Percentiles rank a stretch among this genome's conserved stretches.
These are phyloP conservation scores for Spialia ferax DNA, from an alignment of 2,888 invertebrate species.

Conservation along the genomic window DNA sequence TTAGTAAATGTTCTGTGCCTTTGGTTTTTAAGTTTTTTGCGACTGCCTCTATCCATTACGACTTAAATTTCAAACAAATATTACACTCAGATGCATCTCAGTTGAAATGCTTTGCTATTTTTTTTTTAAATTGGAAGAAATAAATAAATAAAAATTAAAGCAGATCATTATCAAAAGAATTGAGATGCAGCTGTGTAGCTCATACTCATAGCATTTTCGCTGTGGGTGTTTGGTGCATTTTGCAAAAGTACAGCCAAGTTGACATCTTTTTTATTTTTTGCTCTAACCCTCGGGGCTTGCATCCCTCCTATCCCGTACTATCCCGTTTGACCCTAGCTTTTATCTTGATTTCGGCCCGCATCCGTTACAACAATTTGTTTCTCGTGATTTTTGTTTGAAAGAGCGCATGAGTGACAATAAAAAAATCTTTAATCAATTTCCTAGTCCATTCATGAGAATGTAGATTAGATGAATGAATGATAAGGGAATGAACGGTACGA, in stretches of 20 bases:
- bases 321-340: conserved; percentile 54
- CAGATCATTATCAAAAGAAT: conserved; percentile 44
- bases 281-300: conserved; percentile 73
- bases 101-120: neutral
- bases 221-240: conserved; percentile 31
- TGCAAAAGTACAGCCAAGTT: conserved; percentile 80
- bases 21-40: neutral
- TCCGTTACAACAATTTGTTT: conserved; percentile 59
- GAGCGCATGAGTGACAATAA: conserved; percentile 53
- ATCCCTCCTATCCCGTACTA: conserved; percentile 58
- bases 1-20: neutral
- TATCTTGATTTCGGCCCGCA: conserved; percentile 64
- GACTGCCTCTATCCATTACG: conserved; percentile 28
- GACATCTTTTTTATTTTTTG: conserved; percentile 62
- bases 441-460: conserved; percentile 37
- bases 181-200: conserved; percentile 51
- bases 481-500: conserved; percentile 49
- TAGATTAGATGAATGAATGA: conserved; percentile 48
- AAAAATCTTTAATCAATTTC: conserved; percentile 27
- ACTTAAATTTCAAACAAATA: conserved; percentile 22
- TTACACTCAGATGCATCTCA: conserved; percentile 9
- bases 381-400: conserved; percentile 57
- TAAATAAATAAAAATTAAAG: neutral
- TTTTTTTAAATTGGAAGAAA: neutral
- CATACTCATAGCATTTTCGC: conserved; percentile 32